Base-by-base conservation (phyloP, 2,888 invertebrate genomes). In the Diaprepes abbreviatus region DNA sequence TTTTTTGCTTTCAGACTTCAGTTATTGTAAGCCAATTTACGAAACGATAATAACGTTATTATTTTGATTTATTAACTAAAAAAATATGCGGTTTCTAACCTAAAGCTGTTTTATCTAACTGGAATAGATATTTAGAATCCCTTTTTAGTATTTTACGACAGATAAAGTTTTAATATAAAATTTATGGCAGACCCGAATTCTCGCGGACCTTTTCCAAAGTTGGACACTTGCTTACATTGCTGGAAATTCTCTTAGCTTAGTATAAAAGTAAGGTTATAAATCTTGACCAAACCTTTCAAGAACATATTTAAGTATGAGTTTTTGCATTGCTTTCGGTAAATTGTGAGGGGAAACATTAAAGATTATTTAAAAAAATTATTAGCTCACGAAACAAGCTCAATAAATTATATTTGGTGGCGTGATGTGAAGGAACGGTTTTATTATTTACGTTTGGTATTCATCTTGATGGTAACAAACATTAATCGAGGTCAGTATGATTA, bases 91-190 rank as follows among this genome's bases (percentile, higher is more conserved):
- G 12, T 6, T 28, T 28, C 28, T 28, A 5, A 0, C 48, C 48
- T 9, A 31, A 50, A n/a, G 35, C 3, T 35, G 28, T 50, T 50
- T 50, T 50, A 28, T 50, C 48, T 28, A 28, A 28, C 48, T 16
- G n/a, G 21, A 50, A 50, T 28, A 16, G 48, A 50, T 50, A 50
- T 50, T 50, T 50, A 50, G 5, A 50, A 50, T 7, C 48, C 48
- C 21, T 50, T 60, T 48, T 60, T 50, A 48, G 50, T 48, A 60
- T 48, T 60, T 48, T 21, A 35, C 21, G 60, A 48, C 60, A 50
- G 60, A 60, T 60, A 60, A 60, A 60, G 60, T 36, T 63, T 52
- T 63, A 63, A 63, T 63, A 63, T 52, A 36, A 40, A 40, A 63
- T 63, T 63, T 63, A 63, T 63, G 38, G 54, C 14, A 5, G 31